These are phyloP conservation scores for Vollenhovia emeryi DNA, from an alignment of 1,140 invertebrate species.

Conservation along the genomic window DNA sequence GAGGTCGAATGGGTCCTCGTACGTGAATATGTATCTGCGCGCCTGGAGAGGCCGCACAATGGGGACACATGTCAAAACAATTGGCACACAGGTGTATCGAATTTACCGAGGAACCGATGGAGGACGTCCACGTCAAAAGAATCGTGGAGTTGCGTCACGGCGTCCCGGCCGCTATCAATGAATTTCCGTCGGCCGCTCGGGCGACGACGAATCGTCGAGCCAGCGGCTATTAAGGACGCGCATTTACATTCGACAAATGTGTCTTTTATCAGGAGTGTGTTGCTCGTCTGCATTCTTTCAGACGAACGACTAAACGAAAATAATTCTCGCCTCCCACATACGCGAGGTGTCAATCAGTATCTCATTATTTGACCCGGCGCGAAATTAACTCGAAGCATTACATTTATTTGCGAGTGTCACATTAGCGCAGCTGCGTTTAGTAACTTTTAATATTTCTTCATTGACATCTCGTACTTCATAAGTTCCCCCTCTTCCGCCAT, in stretches of 20 bases:
- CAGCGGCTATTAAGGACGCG: slow-evolving; percentile 21
- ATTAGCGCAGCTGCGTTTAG: not conserved
- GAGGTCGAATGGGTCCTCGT: slow-evolving; percentile 68
- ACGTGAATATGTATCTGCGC: slow-evolving; percentile 68
- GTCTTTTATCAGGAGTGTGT: slow-evolving; percentile 35
- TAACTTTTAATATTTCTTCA: not conserved
- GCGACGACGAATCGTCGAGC: slow-evolving; percentile 23
- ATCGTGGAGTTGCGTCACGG: slow-evolving; percentile 69
- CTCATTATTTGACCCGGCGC: not conserved
- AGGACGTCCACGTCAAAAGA: slow-evolving; percentile 63
- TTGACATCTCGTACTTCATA: not conserved
- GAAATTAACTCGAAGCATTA: not conserved
- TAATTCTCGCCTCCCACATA: not conserved
- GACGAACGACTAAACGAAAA: not conserved
- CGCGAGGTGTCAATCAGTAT: not conserved
- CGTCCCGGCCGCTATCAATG: slow-evolving; percentile 43
- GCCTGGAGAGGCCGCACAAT: slow-evolving; percentile 75
- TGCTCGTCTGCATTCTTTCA: not conserved
- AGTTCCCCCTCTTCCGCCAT: not conserved
- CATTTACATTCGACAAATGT: slow-evolving; percentile 54
- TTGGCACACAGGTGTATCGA: slow-evolving; percentile 81
- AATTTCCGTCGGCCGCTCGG: slow-evolving; percentile 45
- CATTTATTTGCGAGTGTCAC: not conserved
- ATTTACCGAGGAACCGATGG: slow-evolving; percentile 74
- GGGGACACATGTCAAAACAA: slow-evolving; percentile 84